Conservation (phyloP, 2,797 vertebrate genomes). For the Botia almorhae region DNA sequence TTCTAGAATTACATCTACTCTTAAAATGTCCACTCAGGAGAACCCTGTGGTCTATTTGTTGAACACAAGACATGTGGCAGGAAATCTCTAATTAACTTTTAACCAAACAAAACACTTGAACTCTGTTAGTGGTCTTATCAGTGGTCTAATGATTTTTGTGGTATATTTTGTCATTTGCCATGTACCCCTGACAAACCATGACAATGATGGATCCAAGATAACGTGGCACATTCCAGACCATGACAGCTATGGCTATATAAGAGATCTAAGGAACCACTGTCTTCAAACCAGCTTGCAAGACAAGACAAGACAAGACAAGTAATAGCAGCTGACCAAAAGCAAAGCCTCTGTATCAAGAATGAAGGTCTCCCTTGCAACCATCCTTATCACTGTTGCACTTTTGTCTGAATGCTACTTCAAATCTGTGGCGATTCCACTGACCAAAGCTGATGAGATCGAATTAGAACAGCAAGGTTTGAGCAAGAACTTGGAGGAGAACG, state of each 20-base stretch:
- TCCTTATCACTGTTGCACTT: conserved; percentile 68
- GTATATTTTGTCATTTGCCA: conserved; percentile 57
- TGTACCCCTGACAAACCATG: conserved; percentile 53
- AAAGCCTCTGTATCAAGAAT: conserved; percentile 65
- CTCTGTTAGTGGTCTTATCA: conserved; percentile 62
- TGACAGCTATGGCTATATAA: conserved; percentile 68
- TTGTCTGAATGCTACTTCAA: conserved; percentile 63
- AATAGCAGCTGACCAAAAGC: conserved; percentile 22
- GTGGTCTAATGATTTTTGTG: conserved; percentile 47
- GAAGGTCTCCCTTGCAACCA: conserved; percentile 67
- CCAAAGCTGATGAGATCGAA: conserved; percentile 66
- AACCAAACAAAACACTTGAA: conserved; percentile 69
- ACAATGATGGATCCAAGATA: conserved; percentile 17
- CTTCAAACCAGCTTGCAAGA: conserved; percentile 10
- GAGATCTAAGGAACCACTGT: conserved; percentile 36
- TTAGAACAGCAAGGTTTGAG: conserved; percentile 70
- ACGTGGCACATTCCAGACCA: conserved; percentile 58
- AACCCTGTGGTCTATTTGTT: conserved; percentile 62
- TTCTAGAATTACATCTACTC: conserved; percentile 63
- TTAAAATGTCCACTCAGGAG: conserved; percentile 57
- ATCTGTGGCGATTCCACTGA: conserved; percentile 62
- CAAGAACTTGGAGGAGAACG: conserved; percentile 64
- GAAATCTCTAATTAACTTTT: conserved; percentile 71
- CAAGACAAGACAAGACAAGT: conserved; percentile 19
- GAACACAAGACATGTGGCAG: conserved; percentile 34